Evolutionary conservation across 2,797 vertebrate species (phyloP), one percentile per base, ranked within the genome.

Genomic region (Darevskia mixta): DNA sequence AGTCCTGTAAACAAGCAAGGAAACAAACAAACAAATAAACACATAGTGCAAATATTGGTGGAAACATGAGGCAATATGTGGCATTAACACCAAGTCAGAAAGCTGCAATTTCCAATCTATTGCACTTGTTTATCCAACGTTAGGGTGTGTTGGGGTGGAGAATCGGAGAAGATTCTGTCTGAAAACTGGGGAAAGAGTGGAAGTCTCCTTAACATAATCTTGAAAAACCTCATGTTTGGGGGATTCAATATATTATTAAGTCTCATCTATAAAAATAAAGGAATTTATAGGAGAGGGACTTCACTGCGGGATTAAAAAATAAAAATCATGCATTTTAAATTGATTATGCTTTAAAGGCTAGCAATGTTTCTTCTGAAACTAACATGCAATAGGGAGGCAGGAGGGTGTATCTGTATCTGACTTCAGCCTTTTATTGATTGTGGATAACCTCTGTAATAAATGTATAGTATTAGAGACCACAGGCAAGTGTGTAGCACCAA

Each of bases 401-500:
- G 72, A 27, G 77, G 43, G 2, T 0, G 0, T 27, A 25, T 67
- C 15, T 86, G 88, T 85, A 81, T 15, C 64, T 0, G 0, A 0
- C 75, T 89, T 81, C 43, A 0, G 35, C 76, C 5, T 86, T 87
- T 10, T 13, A 25, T 75, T 90, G 85, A 15, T 86, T 27, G 0
- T 81, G n/a, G 58, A 87, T 89, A 35, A 91, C 58, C 1, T 61
- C 41, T 86, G 9, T 75, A 80, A 78, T 67, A 91, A 91, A 90
- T 82, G 18, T 55, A 43, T 76, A 87, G 79, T 91, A 89, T 92
- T 89, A 88, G 43, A 69, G 23, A 55, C 45, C 78, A 77, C 41
- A 55, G 25, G 11, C 43, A 90, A 91, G 81, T 88, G 82, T 75
- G 89, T 86, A 91, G 64, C 67, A 66, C 61, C 90, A 87, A 88